Base-by-base conservation (phyloP, 2,797 vertebrate genomes). In the Sphenodon punctatus region DNA sequence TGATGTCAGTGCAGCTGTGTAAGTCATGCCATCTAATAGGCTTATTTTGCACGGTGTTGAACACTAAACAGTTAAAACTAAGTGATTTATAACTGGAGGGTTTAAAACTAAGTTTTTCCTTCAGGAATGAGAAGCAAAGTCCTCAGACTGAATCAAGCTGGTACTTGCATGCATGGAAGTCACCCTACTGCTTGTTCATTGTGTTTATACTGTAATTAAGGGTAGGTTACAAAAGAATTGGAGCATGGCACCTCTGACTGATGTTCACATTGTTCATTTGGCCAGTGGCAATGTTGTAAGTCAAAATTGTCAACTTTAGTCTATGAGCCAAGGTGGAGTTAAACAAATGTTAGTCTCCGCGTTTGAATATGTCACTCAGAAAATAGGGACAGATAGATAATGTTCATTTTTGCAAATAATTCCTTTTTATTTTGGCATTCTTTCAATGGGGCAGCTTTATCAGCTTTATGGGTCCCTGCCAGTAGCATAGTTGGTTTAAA, bases 161-260 rank as follows among this genome's bases (percentile, higher is more conserved):
- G 68, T 93, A 70, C 38, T 53, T 88, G 88, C 74, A 68, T 86
- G 86, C 82, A 60, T 84, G 81, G 78, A 92, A 86, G 89, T 91
- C 71, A 34, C 81, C 71, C 86, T 23, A 69, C 61, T 81, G 77
- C 71, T 87, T 74, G 34, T 32, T 27, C 49, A 36, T 67, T 84
- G 80, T 93, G 88, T 93, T 94, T 92, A 82, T 80, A 53, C 68
- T 92, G 86, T 93, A 92, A 95, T 96, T 96, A 95, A 92, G 94
- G 92, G 81, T 23, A 88, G 91, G 93, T 93, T 95, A 94, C 75
- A 83, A 87, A 86, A 13, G 61, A 94, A 34, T 5, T 41, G 20
- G 92, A 91, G 91, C 89, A 81, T 78, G 9, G 89, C 89, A 86
- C 84, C 66, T 84, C 80, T 17, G 42, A 90, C 78, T 61, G 59